Conservation (phyloP, 1,140 invertebrate species). For the Daktulosphaira vitifoliae region DNA sequence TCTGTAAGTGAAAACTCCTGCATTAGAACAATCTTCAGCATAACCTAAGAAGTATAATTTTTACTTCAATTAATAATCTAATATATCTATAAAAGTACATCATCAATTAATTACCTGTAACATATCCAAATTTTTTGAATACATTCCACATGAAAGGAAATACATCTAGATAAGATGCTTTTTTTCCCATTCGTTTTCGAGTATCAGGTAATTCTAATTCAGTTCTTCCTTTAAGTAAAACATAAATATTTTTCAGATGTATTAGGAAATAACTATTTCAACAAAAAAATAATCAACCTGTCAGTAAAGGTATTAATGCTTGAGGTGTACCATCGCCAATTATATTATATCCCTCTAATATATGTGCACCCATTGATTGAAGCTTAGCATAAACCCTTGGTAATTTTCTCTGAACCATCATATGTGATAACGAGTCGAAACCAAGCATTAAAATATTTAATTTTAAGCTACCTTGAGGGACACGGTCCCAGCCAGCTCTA, state of each 20-base stretch:
- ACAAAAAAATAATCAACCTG: constrained; percentile 47
- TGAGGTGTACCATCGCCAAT: constrained; percentile 92
- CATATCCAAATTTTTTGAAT: constrained; percentile 59
- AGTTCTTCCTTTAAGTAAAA: constrained; percentile 51
- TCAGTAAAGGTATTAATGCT: constrained; percentile 82
- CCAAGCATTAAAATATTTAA: constrained; percentile 81
- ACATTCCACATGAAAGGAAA: constrained; percentile 77
- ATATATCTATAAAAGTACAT: too few species aligned
- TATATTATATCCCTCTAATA: constrained; percentile 78
- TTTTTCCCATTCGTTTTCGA: constrained; percentile 58
- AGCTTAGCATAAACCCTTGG: constrained; percentile 73
- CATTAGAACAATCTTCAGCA: constrained; percentile 73
- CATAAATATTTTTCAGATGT: neutral
- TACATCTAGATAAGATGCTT: constrained; percentile 60
- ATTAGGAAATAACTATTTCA: too few species aligned
- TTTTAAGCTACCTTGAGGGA: constrained; percentile 47
- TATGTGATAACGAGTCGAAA: constrained; percentile 81
- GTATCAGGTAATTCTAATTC: constrained; percentile 81
- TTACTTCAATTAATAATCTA: neutral
- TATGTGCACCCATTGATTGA: constrained; percentile 55
- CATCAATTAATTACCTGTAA: constrained; percentile 44
- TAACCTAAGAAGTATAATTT: constrained; percentile 53
- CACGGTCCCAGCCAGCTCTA: constrained; percentile 47
- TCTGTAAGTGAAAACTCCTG: constrained; percentile 84
- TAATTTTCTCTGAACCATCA: constrained; percentile 76